Base-by-base conservation (phyloP, 2,113 vertebrate species). In the Bagarius yarrelli region DNA sequence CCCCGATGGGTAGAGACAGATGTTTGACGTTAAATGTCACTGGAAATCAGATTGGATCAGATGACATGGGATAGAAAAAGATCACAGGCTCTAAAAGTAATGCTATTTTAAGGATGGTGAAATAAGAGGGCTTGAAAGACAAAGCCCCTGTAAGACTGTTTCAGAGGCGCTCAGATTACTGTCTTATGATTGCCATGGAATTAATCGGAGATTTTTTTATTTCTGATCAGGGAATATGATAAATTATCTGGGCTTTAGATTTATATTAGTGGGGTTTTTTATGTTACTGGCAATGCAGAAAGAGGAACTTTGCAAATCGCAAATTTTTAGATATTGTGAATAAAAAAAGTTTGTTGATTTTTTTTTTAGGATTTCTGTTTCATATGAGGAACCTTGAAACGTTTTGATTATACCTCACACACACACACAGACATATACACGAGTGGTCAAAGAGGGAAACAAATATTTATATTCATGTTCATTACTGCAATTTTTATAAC, bases 1-100 rank as follows among this genome's bases (percentile, higher is more conserved):
- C 84, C 76, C 82, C 90, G 84, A 32, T 63, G 70, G 79, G 86
- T 86, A 85, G 80, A n/a, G n/a, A n/a, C n/a, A n/a, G n/a, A n/a
- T n/a, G n/a, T 84, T 87, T 77, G 85, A 88, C 85, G 86, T 84
- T 86, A 87, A 85, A 82, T 74, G 72, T 85, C 69, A 72, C 53
- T 70, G 56, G 27, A 25, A 72, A 25, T 19, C 27, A 11, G 36
- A 30, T 53, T 8, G 3, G 50, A 78, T 78, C 63, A 67, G 47
- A 78, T 67, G 44, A 4, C 25, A 9, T 66, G 19, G 55, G 50
- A 67, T 66, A 56, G 5, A 50, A 78, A 36, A 66, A 66, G 21
- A 78, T 32, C 27, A 36, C 47, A 63, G n/a, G 15, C 21, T 34
- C 23, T 12, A 23, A 34, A 36, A 69, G 19, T 40, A 67, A 67